These are phyloP conservation scores for Pampus argenteus DNA, from an alignment of 2,797 vertebrate species.

Conservation along the genomic window DNA sequence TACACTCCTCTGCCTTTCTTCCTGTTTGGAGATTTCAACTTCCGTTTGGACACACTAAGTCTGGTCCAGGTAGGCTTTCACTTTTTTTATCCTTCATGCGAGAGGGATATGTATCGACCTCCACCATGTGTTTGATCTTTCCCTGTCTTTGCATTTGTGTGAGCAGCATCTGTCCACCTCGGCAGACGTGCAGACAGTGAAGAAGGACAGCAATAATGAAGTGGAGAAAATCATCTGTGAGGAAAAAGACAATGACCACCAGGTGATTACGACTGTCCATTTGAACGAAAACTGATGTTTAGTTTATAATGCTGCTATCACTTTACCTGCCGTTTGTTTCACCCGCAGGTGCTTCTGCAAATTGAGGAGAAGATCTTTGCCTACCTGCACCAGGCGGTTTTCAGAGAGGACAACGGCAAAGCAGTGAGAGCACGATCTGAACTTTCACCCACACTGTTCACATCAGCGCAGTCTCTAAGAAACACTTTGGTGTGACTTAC, in stretches of 20 bases:
- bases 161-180: constrained; percentile 82
- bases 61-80: constrained; percentile 81
- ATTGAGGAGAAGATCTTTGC: constrained; percentile 87
- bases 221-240: constrained; percentile 86
- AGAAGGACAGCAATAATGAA: constrained; percentile 80
- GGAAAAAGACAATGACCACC: constrained; percentile 83
- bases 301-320: background rate
- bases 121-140: background rate
- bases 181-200: constrained; percentile 80
- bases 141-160: constrained; percentile 31
- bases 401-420: constrained; percentile 85
- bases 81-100: background rate
- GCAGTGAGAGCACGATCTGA: constrained; percentile 71
- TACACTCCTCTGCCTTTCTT: constrained; percentile 82
- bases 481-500: background rate
- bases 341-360: constrained; percentile 84
- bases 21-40: constrained; percentile 90
- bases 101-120: background rate
- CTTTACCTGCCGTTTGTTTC: background rate
- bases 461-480: background rate
- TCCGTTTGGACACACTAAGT: constrained; percentile 84
- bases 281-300: rapidly evolving
- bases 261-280: constrained; percentile 63
- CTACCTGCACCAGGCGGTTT: constrained; percentile 83
- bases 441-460: constrained; percentile 21